Evolutionary conservation across 2,888 invertebrate species (phyloP).

Genomic region (Euproctis similis): DNA sequence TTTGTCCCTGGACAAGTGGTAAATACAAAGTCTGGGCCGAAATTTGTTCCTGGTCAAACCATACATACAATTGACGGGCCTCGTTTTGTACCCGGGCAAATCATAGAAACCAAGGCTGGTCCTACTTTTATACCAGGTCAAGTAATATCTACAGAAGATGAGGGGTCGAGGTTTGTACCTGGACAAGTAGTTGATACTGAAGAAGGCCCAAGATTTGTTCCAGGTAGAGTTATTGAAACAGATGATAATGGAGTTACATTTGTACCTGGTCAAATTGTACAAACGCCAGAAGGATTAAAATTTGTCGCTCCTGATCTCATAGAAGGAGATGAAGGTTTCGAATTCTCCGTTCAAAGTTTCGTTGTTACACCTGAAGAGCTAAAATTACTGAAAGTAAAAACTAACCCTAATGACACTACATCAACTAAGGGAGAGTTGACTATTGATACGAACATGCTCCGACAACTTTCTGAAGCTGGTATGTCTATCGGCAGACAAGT

Average conservation of each 20-base stretch:
- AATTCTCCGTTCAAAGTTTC: conserved; percentile 83
- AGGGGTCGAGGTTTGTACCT: conserved; percentile 77
- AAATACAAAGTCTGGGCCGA: conserved; percentile 78
- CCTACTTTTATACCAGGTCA: conserved; percentile 87
- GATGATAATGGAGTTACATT: conserved; percentile 83
- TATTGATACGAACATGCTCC: conserved; percentile 79
- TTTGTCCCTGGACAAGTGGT: conserved; percentile 88
- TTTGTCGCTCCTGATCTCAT: conserved; percentile 82
- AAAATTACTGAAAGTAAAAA: conserved; percentile 66
- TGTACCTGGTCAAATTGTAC: conserved; percentile 85
- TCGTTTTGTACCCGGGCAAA: conserved; percentile 86
- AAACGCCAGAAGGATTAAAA: conserved; percentile 81
- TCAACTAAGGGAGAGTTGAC: conserved; percentile 76
- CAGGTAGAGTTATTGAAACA: conserved; percentile 83
- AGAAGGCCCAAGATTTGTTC: conserved; percentile 81
- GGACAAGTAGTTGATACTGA: conserved; percentile 84
- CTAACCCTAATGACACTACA: conserved; percentile 66
- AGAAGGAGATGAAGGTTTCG: conserved; percentile 79
- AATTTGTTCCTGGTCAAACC: conserved; percentile 83
- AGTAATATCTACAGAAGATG: conserved; percentile 79
- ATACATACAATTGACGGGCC: conserved; percentile 82
- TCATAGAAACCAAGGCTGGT: conserved; percentile 83
- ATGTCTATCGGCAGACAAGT: conserved; percentile 81
- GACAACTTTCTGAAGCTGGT: conserved; percentile 80
- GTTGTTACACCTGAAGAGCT: conserved; percentile 71